Percentiles rank a stretch among this genome's conserved stretches.
Evolutionary conservation across 2,888 invertebrate genomes (phyloP).

Genomic region (Noctua fimbriata): DNA sequence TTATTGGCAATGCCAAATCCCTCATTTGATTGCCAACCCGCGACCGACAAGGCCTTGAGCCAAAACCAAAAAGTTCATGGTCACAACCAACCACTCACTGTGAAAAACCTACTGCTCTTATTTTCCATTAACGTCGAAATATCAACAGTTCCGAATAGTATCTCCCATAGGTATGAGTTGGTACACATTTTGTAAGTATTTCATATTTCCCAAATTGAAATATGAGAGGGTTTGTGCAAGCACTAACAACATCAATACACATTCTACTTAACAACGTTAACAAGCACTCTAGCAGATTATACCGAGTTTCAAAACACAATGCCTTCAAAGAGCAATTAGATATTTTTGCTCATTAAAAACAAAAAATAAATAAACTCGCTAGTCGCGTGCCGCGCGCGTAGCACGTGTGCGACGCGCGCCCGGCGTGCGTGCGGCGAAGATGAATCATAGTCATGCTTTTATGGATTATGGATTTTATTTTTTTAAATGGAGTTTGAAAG

Average conservation of each 20-base stretch:
- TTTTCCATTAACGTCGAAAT: not conserved
- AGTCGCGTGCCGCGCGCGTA: constrained; percentile 65
- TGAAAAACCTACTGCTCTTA: not conserved
- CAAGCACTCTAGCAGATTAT: constrained; percentile 77
- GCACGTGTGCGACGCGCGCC: constrained; percentile 68
- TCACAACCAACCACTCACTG: constrained; percentile 1
- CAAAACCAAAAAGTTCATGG: constrained; percentile 9
- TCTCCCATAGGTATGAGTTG: not conserved
- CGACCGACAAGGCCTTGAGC: too few relatives aligned
- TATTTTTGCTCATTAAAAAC: constrained; percentile 81
- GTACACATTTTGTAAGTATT: not conserved
- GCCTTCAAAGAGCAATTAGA: constrained; percentile 81
- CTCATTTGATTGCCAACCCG: not conserved
- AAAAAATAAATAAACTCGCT: constrained; percentile 72
- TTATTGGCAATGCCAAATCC: not conserved
- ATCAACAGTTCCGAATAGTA: not conserved
- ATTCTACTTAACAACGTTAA: constrained; percentile 76
- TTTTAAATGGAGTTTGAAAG: constrained; percentile 38
- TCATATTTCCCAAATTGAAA: constrained; percentile 16
- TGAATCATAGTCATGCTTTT: constrained; percentile 52
- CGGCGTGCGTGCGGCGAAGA: constrained; percentile 22
- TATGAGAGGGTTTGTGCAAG: constrained; percentile 13
- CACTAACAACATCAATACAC: constrained; percentile 70
- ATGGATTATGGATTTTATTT: constrained; percentile 61
- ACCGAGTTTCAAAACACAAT: constrained; percentile 72